Percentiles rank a stretch among this genome's conserved stretches.
Conservation (phyloP, 2,888 invertebrate genomes). For the Buathra laborator region DNA sequence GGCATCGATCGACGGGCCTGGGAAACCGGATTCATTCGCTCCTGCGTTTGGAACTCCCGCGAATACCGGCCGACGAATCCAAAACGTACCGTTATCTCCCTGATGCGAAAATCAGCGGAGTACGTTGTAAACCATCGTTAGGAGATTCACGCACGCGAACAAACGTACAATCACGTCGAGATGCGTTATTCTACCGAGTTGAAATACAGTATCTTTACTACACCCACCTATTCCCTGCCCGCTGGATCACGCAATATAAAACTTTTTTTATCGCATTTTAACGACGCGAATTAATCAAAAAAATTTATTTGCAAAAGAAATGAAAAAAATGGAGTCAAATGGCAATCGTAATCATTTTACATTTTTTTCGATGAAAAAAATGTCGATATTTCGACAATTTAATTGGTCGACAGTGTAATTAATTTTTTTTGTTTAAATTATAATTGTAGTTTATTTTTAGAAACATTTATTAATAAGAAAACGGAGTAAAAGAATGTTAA, state of each 20-base stretch:
- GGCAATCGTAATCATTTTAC: no score
- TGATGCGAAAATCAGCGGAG: constrained; percentile 68
- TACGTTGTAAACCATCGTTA: constrained; percentile 40
- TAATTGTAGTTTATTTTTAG: neutral
- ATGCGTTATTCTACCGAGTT: neutral
- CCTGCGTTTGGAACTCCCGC: constrained; percentile 66
- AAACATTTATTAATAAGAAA: neutral
- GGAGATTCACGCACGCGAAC: constrained; percentile 23
- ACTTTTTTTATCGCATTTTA: neutral
- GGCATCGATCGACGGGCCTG: constrained; percentile 83
- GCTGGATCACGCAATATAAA: neutral
- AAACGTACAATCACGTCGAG: neutral
- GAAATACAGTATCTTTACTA: neutral
- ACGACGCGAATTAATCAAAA: neutral
- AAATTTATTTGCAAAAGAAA: no score
- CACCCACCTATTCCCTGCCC: neutral
- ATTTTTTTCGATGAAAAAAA: no score
- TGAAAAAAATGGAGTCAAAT: no score
- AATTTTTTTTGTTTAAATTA: neutral
- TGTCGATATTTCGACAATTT: no score
- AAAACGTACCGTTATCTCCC: constrained; percentile 57
- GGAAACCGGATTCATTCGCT: constrained; percentile 80
- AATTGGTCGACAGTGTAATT: neutral
- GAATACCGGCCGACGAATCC: constrained; percentile 39
- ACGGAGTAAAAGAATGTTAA: neutral